These are phyloP conservation scores for Scelioninae gen. 1 DNA, from an alignment of 2,888 invertebrate genomes.

Conservation along the genomic window DNA sequence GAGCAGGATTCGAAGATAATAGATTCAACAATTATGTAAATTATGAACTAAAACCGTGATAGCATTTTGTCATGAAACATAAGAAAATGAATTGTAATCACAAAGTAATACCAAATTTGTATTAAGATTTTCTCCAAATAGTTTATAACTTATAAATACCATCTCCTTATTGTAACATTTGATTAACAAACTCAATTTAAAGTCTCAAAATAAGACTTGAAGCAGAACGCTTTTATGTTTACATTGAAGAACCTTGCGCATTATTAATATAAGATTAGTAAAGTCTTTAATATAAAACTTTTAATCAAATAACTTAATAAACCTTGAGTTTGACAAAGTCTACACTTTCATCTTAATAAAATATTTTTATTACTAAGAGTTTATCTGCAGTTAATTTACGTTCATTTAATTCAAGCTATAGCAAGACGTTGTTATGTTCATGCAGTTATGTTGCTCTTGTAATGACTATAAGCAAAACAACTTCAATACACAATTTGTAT, in stretches of 20 bases:
- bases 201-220: neutral
- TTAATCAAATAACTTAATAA: slow-evolving; percentile 38
- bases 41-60: slow-evolving; percentile 34
- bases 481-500: slow-evolving; percentile 3
- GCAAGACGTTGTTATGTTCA: slow-evolving; percentile 19
- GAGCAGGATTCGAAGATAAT: slow-evolving; percentile 25
- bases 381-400: slow-evolving; percentile 16
- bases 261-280: slow-evolving; percentile 13
- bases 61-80: slow-evolving; percentile 30
- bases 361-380: slow-evolving; percentile 41
- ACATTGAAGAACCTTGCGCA: slow-evolving; percentile 5
- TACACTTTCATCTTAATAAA: slow-evolving; percentile 20
- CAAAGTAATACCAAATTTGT: slow-evolving; percentile 10
- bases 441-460: slow-evolving; percentile 20
- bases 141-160: neutral
- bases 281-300: slow-evolving; percentile 28
- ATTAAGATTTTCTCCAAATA: neutral
- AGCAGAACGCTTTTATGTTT: slow-evolving; percentile 2
- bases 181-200: neutral
- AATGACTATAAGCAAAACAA: slow-evolving; percentile 21
- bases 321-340: slow-evolving; percentile 32
- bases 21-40: slow-evolving; percentile 53
- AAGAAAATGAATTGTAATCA: slow-evolving; percentile 28
- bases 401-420: slow-evolving; percentile 23
- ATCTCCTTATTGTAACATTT: neutral